Conservation (phyloP, 2,797 vertebrate species). For the Falco naumanni region DNA sequence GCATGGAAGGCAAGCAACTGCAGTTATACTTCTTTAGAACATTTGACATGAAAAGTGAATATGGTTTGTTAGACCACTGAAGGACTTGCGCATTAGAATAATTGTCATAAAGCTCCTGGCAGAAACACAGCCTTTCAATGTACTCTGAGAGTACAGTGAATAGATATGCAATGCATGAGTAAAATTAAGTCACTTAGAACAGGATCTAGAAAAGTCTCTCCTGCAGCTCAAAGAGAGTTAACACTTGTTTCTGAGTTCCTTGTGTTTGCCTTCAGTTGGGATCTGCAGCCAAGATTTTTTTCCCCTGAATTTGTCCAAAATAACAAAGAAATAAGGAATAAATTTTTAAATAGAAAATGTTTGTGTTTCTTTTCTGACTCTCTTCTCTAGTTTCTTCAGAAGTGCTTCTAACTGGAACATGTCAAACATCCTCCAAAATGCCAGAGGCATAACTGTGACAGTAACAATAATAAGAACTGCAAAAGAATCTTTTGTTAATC, state of each 20-base stretch:
- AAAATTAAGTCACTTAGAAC: not conserved
- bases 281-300: not conserved
- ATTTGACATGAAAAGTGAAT: not conserved
- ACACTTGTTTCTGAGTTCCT: not conserved
- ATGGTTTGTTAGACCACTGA: not conserved
- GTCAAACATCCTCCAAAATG: not conserved
- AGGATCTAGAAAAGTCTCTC: not conserved
- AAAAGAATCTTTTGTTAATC: not conserved
- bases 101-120: not conserved
- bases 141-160: not conserved
- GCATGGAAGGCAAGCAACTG: not conserved
- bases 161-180: not conserved
- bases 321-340: not conserved
- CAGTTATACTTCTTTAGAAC: not conserved
- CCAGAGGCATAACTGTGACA: not conserved
- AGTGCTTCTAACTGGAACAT: not conserved
- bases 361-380: not conserved
- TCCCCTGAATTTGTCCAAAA: not conserved
- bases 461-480: fast-evolving
- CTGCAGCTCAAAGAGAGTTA: not conserved
- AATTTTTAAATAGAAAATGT: not conserved
- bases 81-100: not conserved
- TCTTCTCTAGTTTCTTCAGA: not conserved
- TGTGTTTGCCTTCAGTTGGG: not conserved
- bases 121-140: not conserved